Percentiles rank a stretch among this genome's conserved stretches.
These are phyloP conservation scores for Tragelaphus buxtoni DNA, from an alignment of 2,113 vertebrate genomes.

Conservation along the genomic window DNA sequence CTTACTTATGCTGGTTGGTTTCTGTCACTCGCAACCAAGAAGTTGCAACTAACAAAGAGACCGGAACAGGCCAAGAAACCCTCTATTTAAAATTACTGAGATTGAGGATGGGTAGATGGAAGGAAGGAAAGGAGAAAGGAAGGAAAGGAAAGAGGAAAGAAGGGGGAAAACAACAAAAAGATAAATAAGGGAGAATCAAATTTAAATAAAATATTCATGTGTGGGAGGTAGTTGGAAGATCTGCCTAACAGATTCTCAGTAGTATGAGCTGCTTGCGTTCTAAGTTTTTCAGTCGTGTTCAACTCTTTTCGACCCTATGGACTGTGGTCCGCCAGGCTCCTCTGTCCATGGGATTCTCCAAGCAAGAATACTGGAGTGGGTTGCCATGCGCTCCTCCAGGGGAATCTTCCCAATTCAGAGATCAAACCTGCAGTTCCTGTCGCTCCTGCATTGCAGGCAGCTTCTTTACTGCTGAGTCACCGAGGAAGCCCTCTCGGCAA, in stretches of 20 bases:
- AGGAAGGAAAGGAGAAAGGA: not conserved
- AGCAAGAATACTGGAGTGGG: not conserved
- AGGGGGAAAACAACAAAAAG: not conserved
- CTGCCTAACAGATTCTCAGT: not conserved
- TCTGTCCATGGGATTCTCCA: not conserved
- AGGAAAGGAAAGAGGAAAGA: not conserved
- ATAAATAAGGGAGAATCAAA: not conserved
- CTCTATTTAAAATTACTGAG: not conserved
- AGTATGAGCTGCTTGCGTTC: not conserved
- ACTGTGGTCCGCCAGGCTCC: not conserved
- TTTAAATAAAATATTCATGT: not conserved
- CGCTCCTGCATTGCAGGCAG: not conserved
- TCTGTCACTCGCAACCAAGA: not conserved
- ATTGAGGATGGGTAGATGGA: not conserved
- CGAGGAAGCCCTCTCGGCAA: not conserved
- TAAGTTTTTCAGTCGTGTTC: not conserved
- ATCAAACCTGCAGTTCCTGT: not conserved
- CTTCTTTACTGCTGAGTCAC: not conserved
- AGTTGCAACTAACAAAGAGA: not conserved
- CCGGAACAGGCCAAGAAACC: not conserved
- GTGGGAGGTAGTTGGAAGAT: not conserved
- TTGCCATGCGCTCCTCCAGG: not conserved
- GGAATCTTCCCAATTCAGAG: not conserved
- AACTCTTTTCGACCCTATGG: not conserved
- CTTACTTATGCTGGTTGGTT: not conserved